These are phyloP conservation scores for Perdita meconis DNA, from an alignment of 2,888 invertebrate species.

Conservation along the genomic window DNA sequence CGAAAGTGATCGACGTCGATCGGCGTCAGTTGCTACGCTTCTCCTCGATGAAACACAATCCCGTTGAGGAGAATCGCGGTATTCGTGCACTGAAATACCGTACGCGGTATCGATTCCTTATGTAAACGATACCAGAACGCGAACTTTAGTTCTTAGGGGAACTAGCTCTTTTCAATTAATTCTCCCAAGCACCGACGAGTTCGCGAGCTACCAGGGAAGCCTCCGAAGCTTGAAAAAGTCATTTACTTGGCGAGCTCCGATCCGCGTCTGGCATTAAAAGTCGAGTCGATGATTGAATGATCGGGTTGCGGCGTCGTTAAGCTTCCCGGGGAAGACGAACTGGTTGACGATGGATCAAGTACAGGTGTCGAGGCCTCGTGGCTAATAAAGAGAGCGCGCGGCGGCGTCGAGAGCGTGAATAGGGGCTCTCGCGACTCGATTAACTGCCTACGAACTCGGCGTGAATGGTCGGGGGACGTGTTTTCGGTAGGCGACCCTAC, in stretches of 20 bases:
- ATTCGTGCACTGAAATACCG: no score
- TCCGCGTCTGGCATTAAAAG: background rate
- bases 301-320: background rate
- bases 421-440: slow-evolving; percentile 31
- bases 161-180: no score
- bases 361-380: slow-evolving; percentile 31
- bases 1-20: no score
- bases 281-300: background rate
- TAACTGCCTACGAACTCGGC: slow-evolving; percentile 21
- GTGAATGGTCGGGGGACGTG: background rate
- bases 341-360: background rate
- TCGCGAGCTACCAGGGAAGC: background rate
- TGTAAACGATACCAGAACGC: no score
- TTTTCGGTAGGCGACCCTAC: slow-evolving; percentile 48
- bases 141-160: no score
- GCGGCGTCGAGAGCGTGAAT: slow-evolving; percentile 17
- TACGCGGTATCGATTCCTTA: no score
- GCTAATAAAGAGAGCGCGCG: slow-evolving; percentile 26
- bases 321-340: background rate
- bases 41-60: no score
- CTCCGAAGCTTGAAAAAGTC: background rate
- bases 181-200: background rate
- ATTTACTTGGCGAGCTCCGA: background rate
- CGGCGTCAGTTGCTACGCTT: no score
- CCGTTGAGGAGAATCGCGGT: no score